A percentile compares a stretch with the other conserved stretches of the same genome.
Evolutionary conservation across 2,888 invertebrate species (phyloP).

Genomic region (Tiphia femorata): DNA sequence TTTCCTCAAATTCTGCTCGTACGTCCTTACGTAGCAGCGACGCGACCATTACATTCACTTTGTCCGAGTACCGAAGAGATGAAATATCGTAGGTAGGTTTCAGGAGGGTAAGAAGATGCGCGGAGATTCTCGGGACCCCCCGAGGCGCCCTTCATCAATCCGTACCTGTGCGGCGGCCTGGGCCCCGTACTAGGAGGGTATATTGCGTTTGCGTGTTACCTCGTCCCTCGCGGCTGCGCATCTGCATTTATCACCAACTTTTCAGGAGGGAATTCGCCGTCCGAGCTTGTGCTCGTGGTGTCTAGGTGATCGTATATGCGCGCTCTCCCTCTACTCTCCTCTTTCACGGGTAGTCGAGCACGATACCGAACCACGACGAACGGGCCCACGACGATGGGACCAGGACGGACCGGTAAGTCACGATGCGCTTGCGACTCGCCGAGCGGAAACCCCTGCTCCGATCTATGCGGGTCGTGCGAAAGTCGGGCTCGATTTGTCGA

Average conservation of each 20-base stretch:
- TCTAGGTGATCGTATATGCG: constrained; percentile 38
- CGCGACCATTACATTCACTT: too few species aligned
- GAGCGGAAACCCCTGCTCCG: constrained; percentile 29
- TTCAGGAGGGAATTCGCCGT: constrained; percentile 32
- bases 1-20: too few species aligned
- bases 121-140: not conserved
- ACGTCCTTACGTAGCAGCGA: too few species aligned
- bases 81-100: not conserved
- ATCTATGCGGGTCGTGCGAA: constrained; percentile 49
- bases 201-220: constrained; percentile 54
- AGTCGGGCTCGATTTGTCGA: constrained; percentile 48
- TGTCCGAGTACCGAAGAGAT: too few species aligned
- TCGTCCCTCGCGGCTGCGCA: constrained; percentile 32
- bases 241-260: constrained; percentile 55
- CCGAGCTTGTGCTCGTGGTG: constrained; percentile 33
- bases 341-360: not conserved
- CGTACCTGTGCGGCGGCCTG: constrained; percentile 2
- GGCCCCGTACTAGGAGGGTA: too few species aligned
- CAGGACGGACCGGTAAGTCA: constrained; percentile 42
- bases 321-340: constrained; percentile 10
- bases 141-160: constrained; percentile 6
- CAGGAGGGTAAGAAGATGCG: not conserved
- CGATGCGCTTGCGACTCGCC: constrained; percentile 28
- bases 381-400: constrained; percentile 2
- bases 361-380: too few species aligned